Conservation (phyloP, 2,113 vertebrate species). For the Cephalopterus ornatus region DNA sequence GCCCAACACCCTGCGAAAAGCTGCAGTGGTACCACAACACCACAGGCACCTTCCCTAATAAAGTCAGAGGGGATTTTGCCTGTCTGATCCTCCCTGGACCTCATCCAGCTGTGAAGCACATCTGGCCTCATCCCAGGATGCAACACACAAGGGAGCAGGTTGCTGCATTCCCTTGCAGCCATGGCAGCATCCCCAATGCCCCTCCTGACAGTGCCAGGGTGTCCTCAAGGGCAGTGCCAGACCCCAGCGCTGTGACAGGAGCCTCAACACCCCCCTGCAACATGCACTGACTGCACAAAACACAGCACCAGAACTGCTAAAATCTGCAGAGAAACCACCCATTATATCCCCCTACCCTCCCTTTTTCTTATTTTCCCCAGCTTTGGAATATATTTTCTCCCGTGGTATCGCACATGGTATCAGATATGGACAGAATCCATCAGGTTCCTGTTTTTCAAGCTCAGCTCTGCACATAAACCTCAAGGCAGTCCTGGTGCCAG, state of each 20-base stretch:
- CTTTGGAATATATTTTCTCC: not conserved
- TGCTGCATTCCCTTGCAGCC: not conserved
- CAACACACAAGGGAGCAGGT: not conserved
- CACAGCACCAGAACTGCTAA: not conserved
- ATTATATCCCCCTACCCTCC: not conserved
- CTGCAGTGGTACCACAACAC: not conserved
- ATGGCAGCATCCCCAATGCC: not conserved
- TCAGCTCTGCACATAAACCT: not conserved
- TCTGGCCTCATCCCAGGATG: not conserved
- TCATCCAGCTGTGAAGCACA: not conserved
- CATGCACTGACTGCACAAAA: not conserved
- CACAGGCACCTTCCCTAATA: not conserved
- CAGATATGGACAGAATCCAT: not conserved
- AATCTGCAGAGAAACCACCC: not conserved
- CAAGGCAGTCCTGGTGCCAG: not conserved
- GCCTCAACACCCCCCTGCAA: not conserved
- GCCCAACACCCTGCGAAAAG: not conserved
- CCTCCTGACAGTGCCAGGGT: rapidly evolving
- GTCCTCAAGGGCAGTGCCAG: not conserved
- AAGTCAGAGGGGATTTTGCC: not conserved
- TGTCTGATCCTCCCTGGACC: not conserved
- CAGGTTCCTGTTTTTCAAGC: not conserved
- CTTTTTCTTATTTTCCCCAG: not conserved
- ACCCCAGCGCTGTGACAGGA: not conserved
- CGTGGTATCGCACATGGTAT: rapidly evolving